A percentile compares a stretch with the other conserved stretches of the same genome.
Evolutionary conservation across 1,140 invertebrate genomes (phyloP).

Genomic region (Trachelipus rathkii): DNA sequence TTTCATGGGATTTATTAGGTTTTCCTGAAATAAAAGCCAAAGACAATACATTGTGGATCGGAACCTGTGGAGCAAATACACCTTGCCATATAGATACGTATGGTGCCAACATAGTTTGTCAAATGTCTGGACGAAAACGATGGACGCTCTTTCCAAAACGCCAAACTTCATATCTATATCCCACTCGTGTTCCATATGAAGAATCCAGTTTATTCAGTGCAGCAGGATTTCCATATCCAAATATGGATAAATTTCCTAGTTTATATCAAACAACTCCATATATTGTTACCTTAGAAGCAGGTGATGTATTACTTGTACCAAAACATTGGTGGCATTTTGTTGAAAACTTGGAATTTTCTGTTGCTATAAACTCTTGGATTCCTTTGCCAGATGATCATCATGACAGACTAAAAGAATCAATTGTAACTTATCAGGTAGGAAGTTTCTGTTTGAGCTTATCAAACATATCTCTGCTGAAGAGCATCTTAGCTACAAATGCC

Average conservation of each 20-base stretch:
- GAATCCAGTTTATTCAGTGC: slow-evolving; percentile 91
- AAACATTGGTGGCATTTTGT: slow-evolving; percentile 96
- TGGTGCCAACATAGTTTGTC: slow-evolving; percentile 85
- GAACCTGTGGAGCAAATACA: slow-evolving; percentile 79
- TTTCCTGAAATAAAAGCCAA: slow-evolving; percentile 62
- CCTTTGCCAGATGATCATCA: slow-evolving; percentile 54
- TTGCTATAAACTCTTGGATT: slow-evolving; percentile 86
- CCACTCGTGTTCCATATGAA: slow-evolving; percentile 89
- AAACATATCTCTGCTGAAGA: not conserved
- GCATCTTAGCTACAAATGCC: not conserved
- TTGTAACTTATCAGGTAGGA: slow-evolving; percentile 43
- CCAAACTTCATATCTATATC: slow-evolving; percentile 62
- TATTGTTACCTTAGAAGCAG: slow-evolving; percentile 66
- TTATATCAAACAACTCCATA: slow-evolving; percentile 53
- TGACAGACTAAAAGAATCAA: slow-evolving; percentile 47
- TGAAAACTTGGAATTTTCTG: slow-evolving; percentile 66
- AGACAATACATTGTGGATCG: slow-evolving; percentile 85
- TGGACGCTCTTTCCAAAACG: slow-evolving; percentile 90
- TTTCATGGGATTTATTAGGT: slow-evolving; percentile 72
- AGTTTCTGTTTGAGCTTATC: slow-evolving; percentile 27
- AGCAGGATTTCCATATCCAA: slow-evolving; percentile 56
- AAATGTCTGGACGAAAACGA: slow-evolving; percentile 81
- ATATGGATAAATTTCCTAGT: slow-evolving; percentile 48
- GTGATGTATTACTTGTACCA: slow-evolving; percentile 83
- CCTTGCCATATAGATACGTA: slow-evolving; percentile 92